Evolutionary conservation across 2,888 invertebrate genomes (phyloP).

Genomic region (Pilophorus perplexus): DNA sequence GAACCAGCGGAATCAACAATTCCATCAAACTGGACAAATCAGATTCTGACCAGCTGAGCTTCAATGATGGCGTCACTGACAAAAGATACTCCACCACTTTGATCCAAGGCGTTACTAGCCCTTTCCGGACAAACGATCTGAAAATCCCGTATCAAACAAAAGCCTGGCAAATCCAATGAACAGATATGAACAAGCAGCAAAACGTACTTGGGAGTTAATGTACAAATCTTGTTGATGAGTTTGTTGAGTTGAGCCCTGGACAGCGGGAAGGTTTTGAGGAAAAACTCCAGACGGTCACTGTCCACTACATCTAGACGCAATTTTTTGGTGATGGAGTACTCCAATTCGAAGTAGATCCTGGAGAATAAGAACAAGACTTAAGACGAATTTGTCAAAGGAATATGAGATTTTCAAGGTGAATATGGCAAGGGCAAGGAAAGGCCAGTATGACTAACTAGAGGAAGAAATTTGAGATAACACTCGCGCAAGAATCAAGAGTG

Average conservation of each 20-base stretch:
- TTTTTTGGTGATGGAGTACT: constrained; percentile 14
- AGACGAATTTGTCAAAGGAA: too few species aligned
- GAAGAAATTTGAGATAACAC: too few species aligned
- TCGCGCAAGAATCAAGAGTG: too few species aligned
- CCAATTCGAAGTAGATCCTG: constrained; percentile 26
- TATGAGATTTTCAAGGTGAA: too few species aligned
- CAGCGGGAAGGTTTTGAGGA: constrained; percentile 3
- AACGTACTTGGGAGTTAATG: constrained; percentile 12
- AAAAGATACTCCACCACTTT: constrained; percentile 23
- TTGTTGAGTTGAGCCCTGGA: constrained; percentile 1
- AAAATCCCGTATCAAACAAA: constrained; percentile 2
- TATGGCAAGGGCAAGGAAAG: too few species aligned
- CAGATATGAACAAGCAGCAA: not conserved
- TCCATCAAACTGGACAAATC: not conserved
- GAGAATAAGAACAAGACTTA: too few species aligned
- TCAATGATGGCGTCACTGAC: not conserved
- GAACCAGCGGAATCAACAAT: not conserved
- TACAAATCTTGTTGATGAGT: not conserved
- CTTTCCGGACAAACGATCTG: constrained; percentile 38
- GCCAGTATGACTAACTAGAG: too few species aligned
- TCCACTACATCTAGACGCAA: constrained; percentile 6
- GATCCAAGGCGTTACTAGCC: constrained; percentile 25
- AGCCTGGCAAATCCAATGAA: not conserved
- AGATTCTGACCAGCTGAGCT: constrained; percentile 14
- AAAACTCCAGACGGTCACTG: not conserved